Evolutionary conservation across 2,797 vertebrate genomes (phyloP).

Genomic region (Pelobates cultripes): DNA sequence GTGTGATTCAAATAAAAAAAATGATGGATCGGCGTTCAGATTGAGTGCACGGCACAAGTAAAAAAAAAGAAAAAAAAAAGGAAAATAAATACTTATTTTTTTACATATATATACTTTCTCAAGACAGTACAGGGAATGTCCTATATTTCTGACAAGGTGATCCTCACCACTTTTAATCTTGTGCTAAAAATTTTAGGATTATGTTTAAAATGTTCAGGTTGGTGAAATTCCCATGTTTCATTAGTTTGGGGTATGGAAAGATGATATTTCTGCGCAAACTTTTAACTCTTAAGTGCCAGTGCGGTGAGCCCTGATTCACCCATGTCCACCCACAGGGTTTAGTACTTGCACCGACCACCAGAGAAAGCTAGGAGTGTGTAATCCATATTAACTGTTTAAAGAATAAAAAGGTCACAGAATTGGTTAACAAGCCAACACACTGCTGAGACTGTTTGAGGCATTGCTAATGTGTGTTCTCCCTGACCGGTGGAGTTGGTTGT

Average conservation of each 20-base stretch:
- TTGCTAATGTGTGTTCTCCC: not conserved
- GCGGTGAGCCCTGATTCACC: no score
- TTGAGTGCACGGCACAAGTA: not conserved
- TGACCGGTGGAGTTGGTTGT: not conserved
- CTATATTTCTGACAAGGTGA: not conserved
- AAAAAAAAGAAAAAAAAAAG: no score
- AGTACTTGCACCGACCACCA: not conserved
- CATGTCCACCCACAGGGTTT: no score
- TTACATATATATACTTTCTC: not conserved
- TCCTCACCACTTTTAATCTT: not conserved
- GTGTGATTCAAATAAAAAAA: not conserved
- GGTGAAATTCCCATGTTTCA: no score
- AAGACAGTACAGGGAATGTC: not conserved
- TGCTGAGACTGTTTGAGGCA: not conserved
- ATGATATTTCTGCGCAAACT: no score
- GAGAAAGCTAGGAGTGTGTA: not conserved
- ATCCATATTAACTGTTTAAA: not conserved
- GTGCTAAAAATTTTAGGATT: not conserved
- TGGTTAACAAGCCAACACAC: not conserved
- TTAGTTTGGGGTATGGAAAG: no score
- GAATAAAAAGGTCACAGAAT: no score
- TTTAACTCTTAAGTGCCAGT: no score
- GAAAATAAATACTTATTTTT: not conserved
- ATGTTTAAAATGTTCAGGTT: no score
- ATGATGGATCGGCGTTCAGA: not conserved